Conservation (phyloP, 2,113 vertebrate genomes). For the Lophochroa leadbeateri region DNA sequence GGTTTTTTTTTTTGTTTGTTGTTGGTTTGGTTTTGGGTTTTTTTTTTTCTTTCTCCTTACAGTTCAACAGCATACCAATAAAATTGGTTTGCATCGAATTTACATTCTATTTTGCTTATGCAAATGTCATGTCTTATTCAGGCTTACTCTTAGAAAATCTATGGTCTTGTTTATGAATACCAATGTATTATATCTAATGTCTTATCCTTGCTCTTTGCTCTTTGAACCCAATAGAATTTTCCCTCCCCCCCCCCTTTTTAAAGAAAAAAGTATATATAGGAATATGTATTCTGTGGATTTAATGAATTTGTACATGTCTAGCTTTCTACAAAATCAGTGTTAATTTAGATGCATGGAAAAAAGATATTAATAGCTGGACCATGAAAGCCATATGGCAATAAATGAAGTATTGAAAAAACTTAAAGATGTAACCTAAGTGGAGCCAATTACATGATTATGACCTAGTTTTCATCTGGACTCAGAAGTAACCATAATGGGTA, state of each 20-base stretch:
- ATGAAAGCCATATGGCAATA: background rate
- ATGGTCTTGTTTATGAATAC: background rate
- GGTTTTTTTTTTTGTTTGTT: background rate
- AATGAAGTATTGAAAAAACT: background rate
- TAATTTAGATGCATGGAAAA: background rate
- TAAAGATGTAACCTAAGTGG: background rate
- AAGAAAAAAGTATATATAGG: background rate
- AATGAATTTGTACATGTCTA: background rate
- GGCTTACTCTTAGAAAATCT: background rate
- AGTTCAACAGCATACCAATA: background rate
- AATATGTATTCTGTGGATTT: background rate
- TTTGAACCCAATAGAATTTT: background rate
- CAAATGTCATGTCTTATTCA: background rate
- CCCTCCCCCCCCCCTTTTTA: accelerated
- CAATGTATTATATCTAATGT: background rate
- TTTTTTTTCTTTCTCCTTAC: background rate
- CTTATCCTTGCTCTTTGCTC: background rate
- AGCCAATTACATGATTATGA: background rate
- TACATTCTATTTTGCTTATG: background rate
- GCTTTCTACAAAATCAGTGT: background rate
- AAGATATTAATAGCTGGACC: background rate
- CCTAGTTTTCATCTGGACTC: background rate
- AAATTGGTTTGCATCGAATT: background rate
- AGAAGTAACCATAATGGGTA: background rate
- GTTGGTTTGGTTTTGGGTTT: background rate